Evolutionary conservation across 2,797 vertebrate genomes (phyloP).

Genomic region (Nannoperca obscura): DNA sequence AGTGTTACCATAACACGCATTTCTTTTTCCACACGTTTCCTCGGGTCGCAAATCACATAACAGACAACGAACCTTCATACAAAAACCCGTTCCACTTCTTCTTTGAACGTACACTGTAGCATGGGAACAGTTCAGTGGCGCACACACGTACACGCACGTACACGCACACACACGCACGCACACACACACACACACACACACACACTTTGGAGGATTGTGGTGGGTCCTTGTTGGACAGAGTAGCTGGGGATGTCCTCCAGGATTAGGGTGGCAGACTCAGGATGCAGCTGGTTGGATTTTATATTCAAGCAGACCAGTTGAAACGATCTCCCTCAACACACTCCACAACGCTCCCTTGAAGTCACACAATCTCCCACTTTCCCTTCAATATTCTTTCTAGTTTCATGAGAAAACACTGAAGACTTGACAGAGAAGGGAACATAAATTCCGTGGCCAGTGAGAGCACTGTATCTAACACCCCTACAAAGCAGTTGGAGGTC

Average conservation of each 20-base stretch:
- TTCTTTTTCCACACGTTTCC: slow-evolving; percentile 32
- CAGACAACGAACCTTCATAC: slow-evolving; percentile 65
- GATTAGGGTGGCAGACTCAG: slow-evolving; percentile 8
- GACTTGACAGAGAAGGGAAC: slow-evolving; percentile 15
- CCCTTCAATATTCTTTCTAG: slow-evolving; percentile 16
- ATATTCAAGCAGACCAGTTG: slow-evolving; percentile 17
- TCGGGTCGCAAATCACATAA: slow-evolving; percentile 26
- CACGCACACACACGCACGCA: too few species aligned
- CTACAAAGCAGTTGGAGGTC: slow-evolving; percentile 32
- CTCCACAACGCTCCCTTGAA: slow-evolving; percentile 21
- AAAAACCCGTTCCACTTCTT: slow-evolving; percentile 48
- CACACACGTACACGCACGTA: slow-evolving; percentile 1
- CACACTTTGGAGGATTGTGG: slow-evolving; percentile 12
- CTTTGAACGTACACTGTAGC: slow-evolving; percentile 35
- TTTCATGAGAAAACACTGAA: slow-evolving; percentile 19
- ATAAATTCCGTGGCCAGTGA: slow-evolving; percentile 23
- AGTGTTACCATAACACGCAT: slow-evolving; percentile 47
- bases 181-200: slow-evolving; percentile 2
- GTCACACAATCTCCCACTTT: slow-evolving; percentile 27
- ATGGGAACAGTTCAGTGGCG: slow-evolving; percentile 31
- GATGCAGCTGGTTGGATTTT: slow-evolving; percentile 22
- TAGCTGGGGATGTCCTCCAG: slow-evolving; percentile 36
- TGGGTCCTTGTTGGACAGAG: slow-evolving; percentile 29
- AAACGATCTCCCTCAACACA: slow-evolving; percentile 21
- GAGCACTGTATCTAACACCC: slow-evolving; percentile 16